Percentiles rank a stretch among this genome's conserved stretches.
Evolutionary conservation across 2,113 vertebrate genomes (phyloP).

Genomic region (Lanius collurio): DNA sequence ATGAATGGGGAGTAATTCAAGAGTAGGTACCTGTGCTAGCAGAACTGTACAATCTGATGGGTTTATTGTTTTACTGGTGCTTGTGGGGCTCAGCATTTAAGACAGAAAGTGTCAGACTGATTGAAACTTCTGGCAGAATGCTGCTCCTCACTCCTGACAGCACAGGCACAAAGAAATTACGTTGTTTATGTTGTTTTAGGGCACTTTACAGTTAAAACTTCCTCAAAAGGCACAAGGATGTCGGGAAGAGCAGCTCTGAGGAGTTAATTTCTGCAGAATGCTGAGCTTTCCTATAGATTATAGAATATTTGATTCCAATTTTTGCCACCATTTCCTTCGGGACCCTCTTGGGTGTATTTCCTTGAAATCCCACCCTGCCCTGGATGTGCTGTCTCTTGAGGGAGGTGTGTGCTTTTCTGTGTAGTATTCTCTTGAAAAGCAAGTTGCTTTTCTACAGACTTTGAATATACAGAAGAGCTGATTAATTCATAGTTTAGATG

Average conservation of each 20-base stretch:
- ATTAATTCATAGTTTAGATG: background rate
- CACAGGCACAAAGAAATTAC: background rate
- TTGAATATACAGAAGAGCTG: background rate
- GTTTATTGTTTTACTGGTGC: background rate
- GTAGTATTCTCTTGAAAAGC: background rate
- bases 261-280: background rate
- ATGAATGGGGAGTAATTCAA: background rate
- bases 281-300: background rate
- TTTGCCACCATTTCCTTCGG: background rate
- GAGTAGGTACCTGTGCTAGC: background rate
- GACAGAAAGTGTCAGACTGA: background rate
- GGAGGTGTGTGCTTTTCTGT: background rate
- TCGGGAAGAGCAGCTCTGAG: background rate
- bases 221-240: background rate
- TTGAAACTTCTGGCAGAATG: background rate
- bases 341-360: background rate
- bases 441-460: background rate
- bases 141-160: background rate
- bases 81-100: background rate
- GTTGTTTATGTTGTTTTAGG: background rate
- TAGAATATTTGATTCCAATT: rapidly evolving
- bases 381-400: background rate
- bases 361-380: background rate
- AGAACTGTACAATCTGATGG: background rate
- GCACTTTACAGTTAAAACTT: background rate